Evolutionary conservation across 2,113 vertebrate genomes (phyloP).

Genomic region (Thunnus maccoyii): DNA sequence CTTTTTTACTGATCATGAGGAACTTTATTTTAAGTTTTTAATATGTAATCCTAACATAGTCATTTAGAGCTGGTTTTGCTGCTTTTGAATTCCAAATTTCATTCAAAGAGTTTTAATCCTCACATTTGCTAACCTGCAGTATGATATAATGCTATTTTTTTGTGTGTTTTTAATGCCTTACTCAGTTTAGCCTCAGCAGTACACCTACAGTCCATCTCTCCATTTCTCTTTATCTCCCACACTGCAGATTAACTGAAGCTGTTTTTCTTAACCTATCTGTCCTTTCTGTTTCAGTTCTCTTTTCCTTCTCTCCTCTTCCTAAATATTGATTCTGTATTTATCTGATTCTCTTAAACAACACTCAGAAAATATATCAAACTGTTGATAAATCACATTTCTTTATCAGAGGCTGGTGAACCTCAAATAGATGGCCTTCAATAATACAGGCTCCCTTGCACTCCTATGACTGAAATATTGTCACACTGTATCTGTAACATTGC

Average conservation of each 20-base stretch:
- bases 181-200: slow-evolving; percentile 13
- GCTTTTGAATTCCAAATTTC: background rate
- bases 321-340: slow-evolving; percentile 5
- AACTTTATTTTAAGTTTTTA: background rate
- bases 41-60: background rate
- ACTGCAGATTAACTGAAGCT: slow-evolving; percentile 46
- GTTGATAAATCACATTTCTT: slow-evolving; percentile 45
- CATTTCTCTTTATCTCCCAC: slow-evolving; percentile 42
- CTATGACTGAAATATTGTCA: background rate
- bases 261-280: slow-evolving; percentile 33
- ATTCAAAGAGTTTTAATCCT: background rate
- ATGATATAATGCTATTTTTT: background rate
- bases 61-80: background rate
- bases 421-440: slow-evolving; percentile 13
- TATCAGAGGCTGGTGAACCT: background rate
- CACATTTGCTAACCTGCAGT: background rate
- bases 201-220: slow-evolving; percentile 43
- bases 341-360: slow-evolving; percentile 11
- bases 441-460: background rate
- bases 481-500: background rate
- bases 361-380: slow-evolving; percentile 37
- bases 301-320: background rate
- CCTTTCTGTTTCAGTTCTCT: slow-evolving; percentile 1
- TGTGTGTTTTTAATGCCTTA: background rate
- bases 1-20: background rate